Base-by-base conservation (phyloP, 2,113 vertebrate genomes). In the Phoxinus phoxinus region DNA sequence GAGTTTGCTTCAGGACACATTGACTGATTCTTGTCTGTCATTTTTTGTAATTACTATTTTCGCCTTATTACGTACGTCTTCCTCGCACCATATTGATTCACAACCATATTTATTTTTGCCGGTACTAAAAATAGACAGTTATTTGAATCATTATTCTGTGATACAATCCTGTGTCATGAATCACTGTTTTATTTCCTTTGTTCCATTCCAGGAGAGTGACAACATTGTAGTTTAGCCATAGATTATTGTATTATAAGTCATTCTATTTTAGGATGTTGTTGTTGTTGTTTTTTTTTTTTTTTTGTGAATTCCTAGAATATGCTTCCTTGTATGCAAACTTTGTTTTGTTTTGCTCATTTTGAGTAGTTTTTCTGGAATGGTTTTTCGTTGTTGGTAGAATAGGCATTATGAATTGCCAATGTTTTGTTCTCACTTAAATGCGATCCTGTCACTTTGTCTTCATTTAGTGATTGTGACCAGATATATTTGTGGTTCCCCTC, bases 251-350 rank as follows among this genome's bases (percentile, higher is more conserved):
- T 9, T 21, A 10, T 3, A 35, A 21, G 30, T 69, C 13, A 21
- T 35, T 69, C 32, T 69, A 19, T 69, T 69, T 3, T 35, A 2
- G 30, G 30, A 21, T 12, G 0, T 3, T 25, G 11, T 61, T 5
- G 2, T 13, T 13, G 3, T 0, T 4, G n/a, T n/a, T 2, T 23
- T 8, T 61, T 1, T 25, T 1, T 0, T 11, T 27, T 11, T 61
- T 5, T 4, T 25, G 58, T 63, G 25, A 63, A 6, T 27, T 63
- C 27, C 25, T 15, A 12, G 59, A 6, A 27, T 63, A 3, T 61
- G 61, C 17, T 65, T 65, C 27, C 12, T 63, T 63, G 19, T 21
- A 21, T 56, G 51, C 17, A 56, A 56, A 56, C 15, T 51, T 56
- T 2, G 25, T 63, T 65, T 53, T 63, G 61, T 65, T 71, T 32